Base-by-base conservation (phyloP, 30 jellyfish, hydroid and myxozoan genomes). In the Hydractinia echinata region DNA sequence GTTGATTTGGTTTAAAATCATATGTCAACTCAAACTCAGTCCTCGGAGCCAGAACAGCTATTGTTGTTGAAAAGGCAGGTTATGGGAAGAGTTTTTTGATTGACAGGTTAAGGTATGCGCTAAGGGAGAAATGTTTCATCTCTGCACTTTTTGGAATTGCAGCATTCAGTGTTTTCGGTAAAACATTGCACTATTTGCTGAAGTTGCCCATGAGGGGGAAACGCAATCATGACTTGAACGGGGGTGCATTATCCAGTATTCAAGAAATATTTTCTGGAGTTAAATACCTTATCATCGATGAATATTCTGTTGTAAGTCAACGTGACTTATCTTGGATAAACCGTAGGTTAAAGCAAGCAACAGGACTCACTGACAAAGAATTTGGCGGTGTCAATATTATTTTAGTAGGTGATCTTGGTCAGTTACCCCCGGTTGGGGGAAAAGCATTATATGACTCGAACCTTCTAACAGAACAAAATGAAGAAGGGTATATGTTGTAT, bases 361-460 rank as follows among this genome's bases (percentile, higher is more conserved):
- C 88, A 10, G 88, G 62, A 58, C 64, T 60, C 78, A 78, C 48
- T 77, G 86, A 56, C 49, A 71, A 71, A 44, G 62, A 18, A 21
- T 71, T 10, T 9, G 49, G 49, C 67, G 49, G 9, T 10, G 8
- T 71, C 62, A n/a, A n/a, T n/a, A n/a, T n/a, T n/a, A n/a, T n/a
- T n/a, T n/a, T n/a, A n/a, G n/a, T n/a, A n/a, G n/a, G 81, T 8
- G 86, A 78, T 48, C 86, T 67, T 9, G 86, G 79, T 44, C 86
- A 78, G 79, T 78, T 78, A 54, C 86, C 86, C 9, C 64, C 86
- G n/a, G 86, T 78, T 20, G 79, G 62, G 7, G 86, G 64, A 39
- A 78, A 78, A 6, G 67, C 79, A 10, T 50, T 78, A 78, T 78
- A 78, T 19, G 66, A 78, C 52, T 58, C 68, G 20, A 21, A 56